Evolutionary conservation across 2,797 vertebrate species (phyloP).

Genomic region (Margarornis squamiger): DNA sequence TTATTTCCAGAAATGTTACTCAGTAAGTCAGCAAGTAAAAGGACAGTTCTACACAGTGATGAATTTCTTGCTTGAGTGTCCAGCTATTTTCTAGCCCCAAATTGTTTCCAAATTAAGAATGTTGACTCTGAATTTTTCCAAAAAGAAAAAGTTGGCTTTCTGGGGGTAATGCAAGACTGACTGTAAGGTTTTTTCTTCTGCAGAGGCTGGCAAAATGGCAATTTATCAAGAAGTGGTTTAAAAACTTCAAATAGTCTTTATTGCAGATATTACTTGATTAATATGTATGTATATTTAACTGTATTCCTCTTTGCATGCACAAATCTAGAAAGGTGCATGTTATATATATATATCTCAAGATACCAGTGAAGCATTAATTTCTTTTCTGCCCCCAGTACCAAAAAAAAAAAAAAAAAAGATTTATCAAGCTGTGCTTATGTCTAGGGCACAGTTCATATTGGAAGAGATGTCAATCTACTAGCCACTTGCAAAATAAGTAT

Average conservation of each 20-base stretch:
- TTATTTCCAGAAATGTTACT: constrained; percentile 43
- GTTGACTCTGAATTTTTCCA: background rate
- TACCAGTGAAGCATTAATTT: background rate
- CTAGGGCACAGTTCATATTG: background rate
- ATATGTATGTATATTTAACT: background rate
- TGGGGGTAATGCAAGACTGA: background rate
- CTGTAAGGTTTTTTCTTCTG: background rate
- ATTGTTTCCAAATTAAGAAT: background rate
- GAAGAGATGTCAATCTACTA: background rate
- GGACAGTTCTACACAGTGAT: background rate
- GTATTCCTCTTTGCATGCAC: background rate
- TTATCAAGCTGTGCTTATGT: background rate
- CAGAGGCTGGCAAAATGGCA: background rate
- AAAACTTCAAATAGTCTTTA: background rate
- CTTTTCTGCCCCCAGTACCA: background rate
- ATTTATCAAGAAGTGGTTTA: background rate
- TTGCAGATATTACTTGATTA: background rate
- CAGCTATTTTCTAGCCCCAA: background rate
- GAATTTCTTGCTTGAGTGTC: background rate
- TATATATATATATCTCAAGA: background rate
- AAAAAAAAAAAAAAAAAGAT: background rate
- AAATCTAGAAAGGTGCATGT: background rate
- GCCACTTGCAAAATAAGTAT: background rate
- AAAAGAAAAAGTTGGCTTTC: background rate
- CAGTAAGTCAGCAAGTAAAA: constrained; percentile 25